Evolutionary conservation across 2,888 invertebrate species (phyloP), one percentile per base, ranked within the genome.

Genomic region (Steromphala cineraria): DNA sequence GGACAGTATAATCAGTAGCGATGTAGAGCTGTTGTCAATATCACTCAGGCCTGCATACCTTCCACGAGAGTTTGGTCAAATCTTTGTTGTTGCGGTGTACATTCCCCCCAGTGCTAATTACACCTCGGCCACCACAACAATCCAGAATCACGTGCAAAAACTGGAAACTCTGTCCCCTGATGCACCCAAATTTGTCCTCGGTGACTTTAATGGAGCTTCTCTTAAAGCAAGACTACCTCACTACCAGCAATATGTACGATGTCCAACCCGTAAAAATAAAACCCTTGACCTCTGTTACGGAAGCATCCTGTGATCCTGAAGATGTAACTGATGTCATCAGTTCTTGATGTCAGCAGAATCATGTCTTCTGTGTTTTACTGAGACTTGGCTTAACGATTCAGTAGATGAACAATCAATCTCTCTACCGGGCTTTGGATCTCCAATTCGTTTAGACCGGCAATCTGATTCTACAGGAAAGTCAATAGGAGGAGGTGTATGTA

Each of bases 251-350:
- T 77, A 56, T 19, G 77, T 77, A 4, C 55, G 13, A 28, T 77
- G 77, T 53, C 56, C 24, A 10, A 31, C 77, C 3, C 0, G 77
- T 4, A 28, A 19, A 17, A 36, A 56, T 19, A 77, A 55, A 15
- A 77, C 77, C 17, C 28, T 77, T 1, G 77, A 77, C n/a, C 28
- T 77, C 17, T 77, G 77, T 7, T 56, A 56, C 36, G 7, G 77
- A 17, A 46, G 28, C 67, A 28, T 28, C 28, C 4, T 7, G 17
- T 67, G 15, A 28, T 67, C 13, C 28, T 8, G 36, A 31, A 13
- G 36, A 67, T n/a, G 3, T 67, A 1, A 67, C 28, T 1, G 17
- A 67, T 28, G n/a, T n/a, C n/a, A n/a, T n/a, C 31, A 28, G 31
- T 67, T n/a, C n/a, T n/a, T n/a, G n/a, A n/a, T n/a, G n/a, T n/a